A percentile compares a stretch with the other conserved stretches of the same genome.
Conservation (phyloP, 2,113 vertebrate genomes). For the Alexandromys fortis region DNA sequence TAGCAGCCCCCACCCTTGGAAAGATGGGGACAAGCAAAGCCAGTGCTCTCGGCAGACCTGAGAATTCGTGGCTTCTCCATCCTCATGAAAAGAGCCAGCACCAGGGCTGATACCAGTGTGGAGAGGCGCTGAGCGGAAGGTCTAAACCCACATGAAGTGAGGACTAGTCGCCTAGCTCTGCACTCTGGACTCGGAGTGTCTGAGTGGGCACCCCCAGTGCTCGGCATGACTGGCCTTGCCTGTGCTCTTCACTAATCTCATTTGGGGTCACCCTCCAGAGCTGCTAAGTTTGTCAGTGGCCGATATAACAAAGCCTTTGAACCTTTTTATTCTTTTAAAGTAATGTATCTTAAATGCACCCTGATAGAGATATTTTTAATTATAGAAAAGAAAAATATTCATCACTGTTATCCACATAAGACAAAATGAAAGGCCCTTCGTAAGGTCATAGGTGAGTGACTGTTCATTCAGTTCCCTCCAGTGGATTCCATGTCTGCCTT, state of each 20-base stretch:
- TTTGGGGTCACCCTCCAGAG: not conserved
- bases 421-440: not conserved
- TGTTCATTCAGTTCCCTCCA: not conserved
- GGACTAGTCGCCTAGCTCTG: accelerated
- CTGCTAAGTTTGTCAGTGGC: not conserved
- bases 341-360: not conserved
- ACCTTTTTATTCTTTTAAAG: not conserved
- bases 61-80: not conserved
- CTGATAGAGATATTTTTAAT: not conserved
- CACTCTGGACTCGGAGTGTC: not conserved
- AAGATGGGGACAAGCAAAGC: not conserved
- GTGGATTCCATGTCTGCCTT: not conserved
- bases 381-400: not conserved
- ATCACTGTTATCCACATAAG: not conserved
- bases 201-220: not conserved
- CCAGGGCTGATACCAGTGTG: no score
- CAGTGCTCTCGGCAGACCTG: not conserved
- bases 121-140: not conserved
- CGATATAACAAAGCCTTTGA: not conserved
- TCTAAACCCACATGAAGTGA: not conserved
- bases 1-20: not conserved
- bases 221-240: not conserved
- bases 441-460: not conserved
- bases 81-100: not conserved
- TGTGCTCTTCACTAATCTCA: not conserved